Conservation (phyloP, 2,888 invertebrate genomes). For the Catonia carolina region DNA sequence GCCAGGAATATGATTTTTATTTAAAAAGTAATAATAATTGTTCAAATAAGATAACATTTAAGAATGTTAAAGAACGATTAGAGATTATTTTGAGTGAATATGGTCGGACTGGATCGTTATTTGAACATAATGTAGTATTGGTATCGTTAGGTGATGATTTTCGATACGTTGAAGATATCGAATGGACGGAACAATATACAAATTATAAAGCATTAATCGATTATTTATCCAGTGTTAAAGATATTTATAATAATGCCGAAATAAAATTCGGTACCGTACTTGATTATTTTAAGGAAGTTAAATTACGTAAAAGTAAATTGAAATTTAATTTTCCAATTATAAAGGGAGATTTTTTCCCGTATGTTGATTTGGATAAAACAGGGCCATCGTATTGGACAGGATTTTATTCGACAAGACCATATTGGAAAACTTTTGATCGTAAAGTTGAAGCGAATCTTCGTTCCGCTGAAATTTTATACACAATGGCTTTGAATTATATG, state of each 20-base stretch:
- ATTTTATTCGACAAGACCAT: constrained; percentile 25
- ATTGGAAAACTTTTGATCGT: constrained; percentile 21
- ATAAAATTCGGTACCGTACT: constrained; percentile 24
- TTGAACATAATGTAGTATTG: constrained; percentile 17
- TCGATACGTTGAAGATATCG: constrained; percentile 21
- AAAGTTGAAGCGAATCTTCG: constrained; percentile 20
- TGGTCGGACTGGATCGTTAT: constrained; percentile 24
- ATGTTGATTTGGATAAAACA: constrained; percentile 19
- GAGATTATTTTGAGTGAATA: constrained; percentile 26
- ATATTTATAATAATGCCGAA: constrained; percentile 14
- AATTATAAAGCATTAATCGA: constrained; percentile 29
- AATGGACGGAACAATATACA: constrained; percentile 23
- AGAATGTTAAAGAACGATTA: not conserved
- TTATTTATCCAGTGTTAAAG: constrained; percentile 21
- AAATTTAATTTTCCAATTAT: constrained; percentile 1
- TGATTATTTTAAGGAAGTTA: constrained; percentile 21
- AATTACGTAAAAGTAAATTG: not conserved
- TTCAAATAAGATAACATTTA: not conserved
- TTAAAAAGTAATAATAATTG: constrained; percentile 33
- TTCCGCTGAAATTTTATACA: constrained; percentile 25
- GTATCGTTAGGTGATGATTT: constrained; percentile 26
- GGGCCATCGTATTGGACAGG: constrained; percentile 26
- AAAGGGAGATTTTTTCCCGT: constrained; percentile 27
- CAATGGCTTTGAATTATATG: constrained; percentile 8
- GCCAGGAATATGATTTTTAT: constrained; percentile 72